Base-by-base conservation (phyloP, 2,797 vertebrate species). In the Masticophis lateralis region DNA sequence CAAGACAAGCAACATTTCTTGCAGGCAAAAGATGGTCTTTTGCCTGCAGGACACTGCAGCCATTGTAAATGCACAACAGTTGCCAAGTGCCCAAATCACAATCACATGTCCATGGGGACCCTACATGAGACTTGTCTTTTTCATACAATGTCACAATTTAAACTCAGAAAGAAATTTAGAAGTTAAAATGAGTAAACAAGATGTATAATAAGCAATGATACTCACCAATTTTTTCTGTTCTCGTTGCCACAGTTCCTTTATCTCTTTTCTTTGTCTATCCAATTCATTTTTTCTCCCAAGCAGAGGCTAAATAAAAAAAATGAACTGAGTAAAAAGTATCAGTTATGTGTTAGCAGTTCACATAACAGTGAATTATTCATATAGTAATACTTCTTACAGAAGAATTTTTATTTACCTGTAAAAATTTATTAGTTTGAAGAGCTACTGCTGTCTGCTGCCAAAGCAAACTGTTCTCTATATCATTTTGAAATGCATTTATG, bases 161-260 rank as follows among this genome's bases (percentile, higher is more conserved):
- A 47, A 10, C 20, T 83, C 37, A 47, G 74, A 47, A 83, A 20
- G 74, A 83, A 83, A 20, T 83, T 88, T 53, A 88, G 66, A 55
- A 79, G 32, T 63, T 55, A 18, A n/a, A 53, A 43, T 55, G 4
- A 61, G 12, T 94, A 91, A n/a, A 55, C 79, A 86, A 59, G 11
- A 92, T 43, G 0, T 55, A 59, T 91, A 69, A 94, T 14, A 94
- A 2, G 90, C 55, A 93, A 11, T 94, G 94, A 95, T 95, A 98
- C 98, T 95, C 96, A 99, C 99, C 99, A 99, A 98, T 98, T 99
- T 99, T 97, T 99, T 99, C 96, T 99, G 98, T 96, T 99, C 98
- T 94, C 99, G 98, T 97, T 99, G 99, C 99, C 99, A 99, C 96
- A 99, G 98, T 87, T 99, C 99, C 97, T 99, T 99, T 94, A 99